Conservation (phyloP, 2,797 vertebrate species). For the Channallabes apus region DNA sequence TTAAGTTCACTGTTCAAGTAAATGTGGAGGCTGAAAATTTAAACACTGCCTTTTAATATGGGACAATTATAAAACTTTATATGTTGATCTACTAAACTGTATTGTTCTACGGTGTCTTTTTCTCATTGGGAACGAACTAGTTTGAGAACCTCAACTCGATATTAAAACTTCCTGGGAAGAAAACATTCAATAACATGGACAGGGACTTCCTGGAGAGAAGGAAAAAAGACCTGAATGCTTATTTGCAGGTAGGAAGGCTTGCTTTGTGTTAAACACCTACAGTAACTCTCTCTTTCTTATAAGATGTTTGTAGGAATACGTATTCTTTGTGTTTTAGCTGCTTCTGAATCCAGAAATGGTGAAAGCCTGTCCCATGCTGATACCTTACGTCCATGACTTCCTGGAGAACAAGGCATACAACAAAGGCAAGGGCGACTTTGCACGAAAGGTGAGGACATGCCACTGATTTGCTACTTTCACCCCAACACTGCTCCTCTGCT, state of each 20-base stretch:
- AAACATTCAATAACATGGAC: slow-evolving; percentile 99
- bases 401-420: slow-evolving; percentile 97
- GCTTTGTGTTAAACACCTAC: not conserved
- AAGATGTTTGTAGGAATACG: not conserved
- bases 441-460: slow-evolving; percentile 84
- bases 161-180: slow-evolving; percentile 95
- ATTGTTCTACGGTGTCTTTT: not conserved
- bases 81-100: not conserved
- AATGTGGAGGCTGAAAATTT: not conserved
- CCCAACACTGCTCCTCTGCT: no score
- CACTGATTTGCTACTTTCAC: not conserved
- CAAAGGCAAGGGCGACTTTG: slow-evolving; percentile 98
- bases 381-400: slow-evolving; percentile 89
- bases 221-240: slow-evolving; percentile 96
- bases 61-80: not conserved
- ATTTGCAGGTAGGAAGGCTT: slow-evolving; percentile 89
- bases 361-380: slow-evolving; percentile 88
- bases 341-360: slow-evolving; percentile 94
- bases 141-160: slow-evolving; percentile 92
- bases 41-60: not conserved
- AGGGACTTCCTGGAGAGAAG: slow-evolving; percentile 96
- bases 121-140: slow-evolving; percentile 65
- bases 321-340: slow-evolving; percentile 71
- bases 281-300: not conserved
- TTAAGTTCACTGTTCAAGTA: not conserved